Evolutionary conservation across 2,888 invertebrate genomes (phyloP), one percentile per base, ranked within the genome.

Genomic region (Euphydryas editha): DNA sequence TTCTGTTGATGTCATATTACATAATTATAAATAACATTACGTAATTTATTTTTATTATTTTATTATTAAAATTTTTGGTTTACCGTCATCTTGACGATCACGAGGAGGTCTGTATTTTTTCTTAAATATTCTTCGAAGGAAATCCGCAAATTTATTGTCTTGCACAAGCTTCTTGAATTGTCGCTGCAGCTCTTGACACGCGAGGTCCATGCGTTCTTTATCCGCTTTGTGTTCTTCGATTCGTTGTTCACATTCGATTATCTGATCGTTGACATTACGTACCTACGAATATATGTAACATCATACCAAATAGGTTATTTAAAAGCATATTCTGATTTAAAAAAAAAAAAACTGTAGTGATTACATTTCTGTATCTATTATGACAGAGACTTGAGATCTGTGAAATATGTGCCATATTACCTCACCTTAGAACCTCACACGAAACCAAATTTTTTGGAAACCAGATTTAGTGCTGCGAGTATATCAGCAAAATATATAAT

Each of bases 41-140:
- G 4, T 13, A 24, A 5, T 24, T 47, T 1, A 47, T 54, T 54
- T n/a, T 15, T 54, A 11, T 36, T 10, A 36, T 10, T 55, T 36
- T 21, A 36, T 55, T 36, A 36, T 55, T 49, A 49, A 21, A 24
- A 13, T 39, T 13, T 30, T 8, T 21, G 1, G 17, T 15, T 39
- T 77, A 92, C 91, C 92, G 71, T 92, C 92, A 6, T 93, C 94
- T 57, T 87, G 92, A 58, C 79, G 87, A 0, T 89, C 87, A 77
- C 95, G 96, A 0, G 95, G 95, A 7, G 95, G 94, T 70, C 95
- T 96, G 77, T 95, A 96, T 78, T 96, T 97, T 81, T 97, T 98
- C 79, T 95, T 96, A 78, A 96, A 98, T 63, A 98, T 97, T 77
- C 95, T 95, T 20, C 94, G 94, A 49, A 98, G 84, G 79, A 97